phyloP scores from a whole-genome alignment of 2,888 invertebrate species.

The Andrena marginata region DNA sequence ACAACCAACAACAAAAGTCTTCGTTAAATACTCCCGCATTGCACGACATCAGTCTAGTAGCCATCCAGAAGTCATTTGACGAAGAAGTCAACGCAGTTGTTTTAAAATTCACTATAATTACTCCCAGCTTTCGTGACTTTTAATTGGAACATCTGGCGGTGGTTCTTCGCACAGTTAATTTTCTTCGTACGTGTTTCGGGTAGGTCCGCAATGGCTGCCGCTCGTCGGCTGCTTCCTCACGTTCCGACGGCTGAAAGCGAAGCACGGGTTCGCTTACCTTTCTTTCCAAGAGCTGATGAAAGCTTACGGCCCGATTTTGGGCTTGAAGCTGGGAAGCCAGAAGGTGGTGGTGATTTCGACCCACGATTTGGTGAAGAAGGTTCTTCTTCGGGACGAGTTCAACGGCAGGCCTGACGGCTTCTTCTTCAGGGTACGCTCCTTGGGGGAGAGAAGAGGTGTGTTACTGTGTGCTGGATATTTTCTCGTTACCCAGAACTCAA shows the following conservation, averaged over 20 bases:
- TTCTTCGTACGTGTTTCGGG: not conserved
- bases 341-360: constrained; percentile 88
- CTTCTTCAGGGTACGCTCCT: constrained; percentile 89
- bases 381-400: constrained; percentile 88
- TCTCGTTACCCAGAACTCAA: not conserved
- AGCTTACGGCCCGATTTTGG: constrained; percentile 88
- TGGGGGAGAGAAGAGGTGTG: constrained; percentile 89
- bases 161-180: not conserved
- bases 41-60: not conserved
- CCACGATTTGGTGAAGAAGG: constrained; percentile 87
- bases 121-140: too few species aligned
- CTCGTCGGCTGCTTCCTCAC: constrained; percentile 86
- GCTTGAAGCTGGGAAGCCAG: constrained; percentile 88
- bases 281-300: constrained; percentile 87
- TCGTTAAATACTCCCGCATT: not conserved
- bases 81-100: not conserved
- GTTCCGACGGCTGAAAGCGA: constrained; percentile 82
- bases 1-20: not conserved
- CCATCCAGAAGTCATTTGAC: not conserved
- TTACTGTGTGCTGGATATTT: constrained; percentile 27
- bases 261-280: constrained; percentile 87
- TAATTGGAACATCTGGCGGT: too few species aligned
- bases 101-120: too few species aligned
- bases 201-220: constrained; percentile 87
- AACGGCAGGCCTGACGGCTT: constrained; percentile 91